phyloP scores from a whole-genome alignment of 2,888 invertebrate genomes.

The Acanthosepion pharaonis region DNA sequence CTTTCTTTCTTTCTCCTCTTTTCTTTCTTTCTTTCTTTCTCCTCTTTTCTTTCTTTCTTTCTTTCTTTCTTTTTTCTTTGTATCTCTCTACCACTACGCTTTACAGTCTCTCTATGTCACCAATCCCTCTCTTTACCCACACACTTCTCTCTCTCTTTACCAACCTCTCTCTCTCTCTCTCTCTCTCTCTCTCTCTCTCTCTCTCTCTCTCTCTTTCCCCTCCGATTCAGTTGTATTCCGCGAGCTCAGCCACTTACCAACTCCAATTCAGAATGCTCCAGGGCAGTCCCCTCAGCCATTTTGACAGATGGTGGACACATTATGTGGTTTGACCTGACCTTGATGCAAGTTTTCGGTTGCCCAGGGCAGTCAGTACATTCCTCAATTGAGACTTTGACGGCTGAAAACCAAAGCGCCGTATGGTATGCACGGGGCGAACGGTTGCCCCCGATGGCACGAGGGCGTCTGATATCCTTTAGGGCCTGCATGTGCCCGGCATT shows the following conservation, averaged over 20 bases:
- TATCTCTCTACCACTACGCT: not conserved
- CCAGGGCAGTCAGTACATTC: not conserved
- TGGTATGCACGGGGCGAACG: not conserved
- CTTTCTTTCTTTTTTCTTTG: not conserved
- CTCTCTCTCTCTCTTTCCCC: not conserved
- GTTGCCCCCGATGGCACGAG: not conserved
- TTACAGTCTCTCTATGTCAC: too few species aligned
- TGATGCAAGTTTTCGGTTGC: not conserved
- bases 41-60: not conserved
- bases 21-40: not conserved
- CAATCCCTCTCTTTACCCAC: too few species aligned
- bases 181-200: not conserved
- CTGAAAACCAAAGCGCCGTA: not conserved
- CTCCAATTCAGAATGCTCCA: not conserved
- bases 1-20: not conserved
- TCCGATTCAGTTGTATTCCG: not conserved
- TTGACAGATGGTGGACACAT: not conserved
- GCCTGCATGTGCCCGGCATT: not conserved
- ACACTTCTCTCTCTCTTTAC: too few species aligned
- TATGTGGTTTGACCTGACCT: not conserved
- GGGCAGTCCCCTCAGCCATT: not conserved
- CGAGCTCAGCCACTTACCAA: not conserved
- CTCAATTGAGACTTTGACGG: not conserved
- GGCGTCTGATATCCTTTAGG: not conserved
- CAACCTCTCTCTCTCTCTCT: too few species aligned